Percentiles rank a stretch among this genome's conserved stretches.
Conservation (phyloP, 2,797 vertebrate species). For the Dendrocincla fuliginosa region DNA sequence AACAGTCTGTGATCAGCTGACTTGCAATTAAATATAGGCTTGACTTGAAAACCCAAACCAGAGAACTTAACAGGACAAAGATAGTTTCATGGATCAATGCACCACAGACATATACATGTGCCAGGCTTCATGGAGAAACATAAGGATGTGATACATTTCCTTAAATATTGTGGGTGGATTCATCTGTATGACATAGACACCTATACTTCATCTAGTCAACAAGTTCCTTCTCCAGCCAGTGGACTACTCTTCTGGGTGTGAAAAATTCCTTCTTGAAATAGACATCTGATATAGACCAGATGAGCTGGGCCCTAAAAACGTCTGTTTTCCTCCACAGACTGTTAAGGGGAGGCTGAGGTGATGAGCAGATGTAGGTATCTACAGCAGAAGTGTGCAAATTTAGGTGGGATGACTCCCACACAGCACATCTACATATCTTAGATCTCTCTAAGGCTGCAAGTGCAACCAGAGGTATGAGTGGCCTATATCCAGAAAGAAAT, state of each 20-base stretch:
- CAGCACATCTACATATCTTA: not conserved
- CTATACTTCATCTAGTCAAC: not conserved
- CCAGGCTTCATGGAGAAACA: not conserved
- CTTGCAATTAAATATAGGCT: not conserved
- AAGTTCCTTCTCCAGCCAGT: not conserved
- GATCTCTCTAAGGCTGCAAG: not conserved
- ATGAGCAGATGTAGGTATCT: conserved; percentile 23
- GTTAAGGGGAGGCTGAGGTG: conserved; percentile 16
- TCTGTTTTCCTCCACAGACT: not conserved
- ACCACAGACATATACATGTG: not conserved
- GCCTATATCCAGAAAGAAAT: not conserved
- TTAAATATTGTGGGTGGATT: conserved; percentile 36
- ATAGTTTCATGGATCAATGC: not conserved
- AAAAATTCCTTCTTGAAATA: conserved; percentile 46
- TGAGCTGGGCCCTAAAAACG: not conserved
- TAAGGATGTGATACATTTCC: not conserved
- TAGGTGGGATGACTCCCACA: conserved; percentile 10
- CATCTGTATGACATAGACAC: not conserved
- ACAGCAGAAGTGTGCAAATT: not conserved
- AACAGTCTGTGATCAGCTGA: not conserved
- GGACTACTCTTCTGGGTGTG: conserved; percentile 25
- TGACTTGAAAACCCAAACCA: not conserved
- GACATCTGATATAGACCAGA: conserved; percentile 13
- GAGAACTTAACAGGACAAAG: not conserved
- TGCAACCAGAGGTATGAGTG: not conserved